Percentiles rank a stretch among this genome's conserved stretches.
Evolutionary conservation across 2,113 vertebrate genomes (phyloP).

Genomic region (Gorsachius goisagi): DNA sequence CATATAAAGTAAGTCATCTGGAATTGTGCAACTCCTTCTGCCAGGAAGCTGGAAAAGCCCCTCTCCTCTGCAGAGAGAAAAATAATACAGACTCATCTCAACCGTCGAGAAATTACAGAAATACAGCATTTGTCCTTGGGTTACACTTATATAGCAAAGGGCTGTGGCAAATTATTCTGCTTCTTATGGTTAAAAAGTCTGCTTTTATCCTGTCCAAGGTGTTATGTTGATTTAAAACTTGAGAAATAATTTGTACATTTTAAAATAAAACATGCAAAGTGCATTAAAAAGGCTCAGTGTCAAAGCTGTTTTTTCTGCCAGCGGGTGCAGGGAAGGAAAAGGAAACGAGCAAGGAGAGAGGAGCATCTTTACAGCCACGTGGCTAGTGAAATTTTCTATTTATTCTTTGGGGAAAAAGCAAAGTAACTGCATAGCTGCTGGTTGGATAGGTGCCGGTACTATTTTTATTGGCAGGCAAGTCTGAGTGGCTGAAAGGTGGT

Average conservation of each 20-base stretch:
- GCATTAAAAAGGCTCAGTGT: neutral
- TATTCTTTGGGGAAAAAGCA: slow-evolving; percentile 9
- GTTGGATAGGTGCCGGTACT: slow-evolving; percentile 59
- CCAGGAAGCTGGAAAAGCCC: slow-evolving; percentile 24
- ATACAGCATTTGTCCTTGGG: neutral
- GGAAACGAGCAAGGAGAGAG: neutral
- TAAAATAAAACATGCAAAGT: neutral
- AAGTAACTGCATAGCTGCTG: slow-evolving; percentile 50
- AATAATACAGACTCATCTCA: accelerated
- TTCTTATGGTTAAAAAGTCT: neutral
- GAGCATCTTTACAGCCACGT: neutral
- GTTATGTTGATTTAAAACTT: neutral
- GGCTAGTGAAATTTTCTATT: slow-evolving; percentile 24
- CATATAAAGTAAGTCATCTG: slow-evolving; percentile 24
- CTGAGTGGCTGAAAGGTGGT: slow-evolving; percentile 78
- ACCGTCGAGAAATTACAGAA: neutral
- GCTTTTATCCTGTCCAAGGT: neutral
- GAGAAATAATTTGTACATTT: neutral
- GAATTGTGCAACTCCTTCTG: slow-evolving; percentile 20
- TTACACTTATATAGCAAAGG: neutral
- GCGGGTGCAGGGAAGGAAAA: neutral
- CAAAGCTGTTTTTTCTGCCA: neutral
- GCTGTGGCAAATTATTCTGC: neutral
- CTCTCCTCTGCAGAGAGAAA: neutral
- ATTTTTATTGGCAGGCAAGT: slow-evolving; percentile 74